Evolutionary conservation across 2,888 invertebrate species (phyloP).

Genomic region (Melikaiella ostensackeni): DNA sequence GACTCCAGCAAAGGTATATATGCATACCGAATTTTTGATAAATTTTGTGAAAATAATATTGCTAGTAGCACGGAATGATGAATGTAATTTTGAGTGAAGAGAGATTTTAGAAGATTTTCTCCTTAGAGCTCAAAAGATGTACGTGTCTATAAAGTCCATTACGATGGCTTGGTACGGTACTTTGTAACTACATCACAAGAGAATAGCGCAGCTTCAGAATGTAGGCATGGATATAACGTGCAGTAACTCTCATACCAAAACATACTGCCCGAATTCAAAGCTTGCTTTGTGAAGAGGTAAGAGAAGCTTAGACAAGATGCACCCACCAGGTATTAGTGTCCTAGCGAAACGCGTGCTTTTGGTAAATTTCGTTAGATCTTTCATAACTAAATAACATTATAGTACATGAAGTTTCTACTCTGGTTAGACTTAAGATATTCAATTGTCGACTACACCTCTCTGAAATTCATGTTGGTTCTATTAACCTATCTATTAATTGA

Average conservation of each 20-base stretch:
- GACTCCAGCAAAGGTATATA: too few species aligned
- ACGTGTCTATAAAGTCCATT: neutral
- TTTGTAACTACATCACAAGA: neutral
- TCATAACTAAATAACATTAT: too few species aligned
- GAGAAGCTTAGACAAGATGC: constrained; percentile 4
- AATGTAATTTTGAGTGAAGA: neutral
- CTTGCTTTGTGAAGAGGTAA: constrained; percentile 11
- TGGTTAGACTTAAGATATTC: too few species aligned
- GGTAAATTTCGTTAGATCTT: constrained; percentile 6
- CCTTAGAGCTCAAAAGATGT: neutral
- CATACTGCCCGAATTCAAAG: constrained; percentile 37
- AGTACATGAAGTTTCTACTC: too few species aligned
- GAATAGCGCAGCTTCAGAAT: constrained; percentile 16
- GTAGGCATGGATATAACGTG: neutral
- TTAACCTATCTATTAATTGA: too few species aligned
- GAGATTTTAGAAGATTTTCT: neutral
- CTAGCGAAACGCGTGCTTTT: neutral
- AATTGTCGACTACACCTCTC: too few species aligned
- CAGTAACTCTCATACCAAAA: neutral
- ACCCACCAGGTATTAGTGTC: neutral
- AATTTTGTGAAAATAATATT: neutral
- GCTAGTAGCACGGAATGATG: neutral
- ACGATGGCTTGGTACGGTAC: neutral
- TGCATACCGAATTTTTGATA: too few species aligned
- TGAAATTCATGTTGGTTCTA: too few species aligned